These are phyloP conservation scores for Tonatia bakeri DNA, from an alignment of 2,113 vertebrate species.

Conservation along the genomic window DNA sequence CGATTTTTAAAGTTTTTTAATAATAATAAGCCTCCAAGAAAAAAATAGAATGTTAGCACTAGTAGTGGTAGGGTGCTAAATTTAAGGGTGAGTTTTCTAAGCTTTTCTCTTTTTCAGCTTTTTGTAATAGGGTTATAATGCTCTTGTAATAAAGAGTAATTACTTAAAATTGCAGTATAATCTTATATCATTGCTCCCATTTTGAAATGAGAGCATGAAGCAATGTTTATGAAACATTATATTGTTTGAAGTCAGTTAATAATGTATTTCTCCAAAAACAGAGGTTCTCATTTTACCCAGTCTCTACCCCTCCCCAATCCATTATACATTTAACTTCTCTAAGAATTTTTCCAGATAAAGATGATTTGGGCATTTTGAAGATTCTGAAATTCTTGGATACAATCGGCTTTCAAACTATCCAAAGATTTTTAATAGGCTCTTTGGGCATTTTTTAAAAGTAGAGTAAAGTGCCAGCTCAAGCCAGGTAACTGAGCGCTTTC, in stretches of 20 bases:
- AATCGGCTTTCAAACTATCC: neutral
- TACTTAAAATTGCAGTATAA: neutral
- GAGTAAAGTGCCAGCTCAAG: neutral
- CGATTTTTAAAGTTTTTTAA: neutral
- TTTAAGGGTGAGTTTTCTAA: neutral
- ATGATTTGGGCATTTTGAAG: neutral
- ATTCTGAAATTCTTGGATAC: neutral
- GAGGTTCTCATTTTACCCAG: neutral
- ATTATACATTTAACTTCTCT: neutral
- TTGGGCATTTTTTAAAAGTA: neutral
- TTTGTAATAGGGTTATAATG: neutral
- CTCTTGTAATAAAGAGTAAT: neutral
- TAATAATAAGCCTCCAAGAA: neutral
- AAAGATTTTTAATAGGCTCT: neutral
- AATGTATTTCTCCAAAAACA: neutral
- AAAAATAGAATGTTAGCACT: neutral
- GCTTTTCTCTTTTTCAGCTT: neutral
- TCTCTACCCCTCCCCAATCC: neutral
- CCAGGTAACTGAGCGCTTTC: neutral
- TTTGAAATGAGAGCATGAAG: neutral
- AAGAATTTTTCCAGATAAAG: slow-evolving; percentile 1
- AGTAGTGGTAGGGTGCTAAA: neutral
- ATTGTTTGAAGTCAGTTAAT: neutral
- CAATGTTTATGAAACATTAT: neutral
- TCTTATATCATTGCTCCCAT: neutral